Evolutionary conservation across 2,113 vertebrate genomes (phyloP).

Genomic region (Coreoperca whiteheadi): DNA sequence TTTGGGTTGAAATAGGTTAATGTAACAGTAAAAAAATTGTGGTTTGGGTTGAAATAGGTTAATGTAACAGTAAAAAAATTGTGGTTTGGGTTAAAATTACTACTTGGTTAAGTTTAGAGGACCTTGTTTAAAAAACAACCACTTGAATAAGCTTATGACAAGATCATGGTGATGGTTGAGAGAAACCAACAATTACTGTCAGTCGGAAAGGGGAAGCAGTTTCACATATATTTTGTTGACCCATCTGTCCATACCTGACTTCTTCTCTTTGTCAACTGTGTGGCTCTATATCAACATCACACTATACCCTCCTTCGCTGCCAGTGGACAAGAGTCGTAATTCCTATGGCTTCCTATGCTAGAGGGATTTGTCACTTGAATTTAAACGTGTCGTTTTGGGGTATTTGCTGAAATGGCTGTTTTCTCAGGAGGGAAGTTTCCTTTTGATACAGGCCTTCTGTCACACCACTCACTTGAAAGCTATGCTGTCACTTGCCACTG

Average conservation of each 20-base stretch:
- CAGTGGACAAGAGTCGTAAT: background rate
- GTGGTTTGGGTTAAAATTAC: too few relatives aligned
- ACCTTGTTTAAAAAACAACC: too few relatives aligned
- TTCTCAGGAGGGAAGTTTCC: background rate
- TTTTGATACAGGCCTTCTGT: background rate
- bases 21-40: too few relatives aligned
- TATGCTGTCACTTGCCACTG: conserved; percentile 4
- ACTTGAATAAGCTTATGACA: background rate
- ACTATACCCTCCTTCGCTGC: background rate
- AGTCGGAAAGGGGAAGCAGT: background rate
- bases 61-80: too few relatives aligned
- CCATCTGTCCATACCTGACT: background rate
- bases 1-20: too few relatives aligned
- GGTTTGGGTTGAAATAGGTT: too few relatives aligned
- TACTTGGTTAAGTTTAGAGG: too few relatives aligned
- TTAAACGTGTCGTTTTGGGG: conserved; percentile 1
- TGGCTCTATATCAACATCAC: conserved; percentile 1
- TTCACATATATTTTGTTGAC: background rate
- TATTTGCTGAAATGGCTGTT: conserved; percentile 20
- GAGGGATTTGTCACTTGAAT: conserved; percentile 21
- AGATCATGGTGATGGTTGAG: background rate
- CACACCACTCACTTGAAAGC: conserved; percentile 5
- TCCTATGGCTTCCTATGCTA: background rate
- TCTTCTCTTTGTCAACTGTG: background rate
- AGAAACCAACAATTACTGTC: background rate